Conservation (phyloP, 64 coral and sea anemone genomes). For the Porites australiensis region DNA sequence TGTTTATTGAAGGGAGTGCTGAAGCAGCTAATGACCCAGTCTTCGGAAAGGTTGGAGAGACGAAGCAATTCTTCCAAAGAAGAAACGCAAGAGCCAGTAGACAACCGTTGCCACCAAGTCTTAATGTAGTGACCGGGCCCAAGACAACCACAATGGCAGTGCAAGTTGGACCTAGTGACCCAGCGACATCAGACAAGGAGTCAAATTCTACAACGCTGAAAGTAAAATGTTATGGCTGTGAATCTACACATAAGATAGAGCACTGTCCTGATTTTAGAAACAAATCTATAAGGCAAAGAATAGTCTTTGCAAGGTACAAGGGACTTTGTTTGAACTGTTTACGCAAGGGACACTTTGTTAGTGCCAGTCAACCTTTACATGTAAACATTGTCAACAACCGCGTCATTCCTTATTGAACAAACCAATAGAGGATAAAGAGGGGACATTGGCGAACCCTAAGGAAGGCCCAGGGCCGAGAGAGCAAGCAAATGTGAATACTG, state of each 20-base stretch:
- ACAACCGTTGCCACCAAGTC: background rate
- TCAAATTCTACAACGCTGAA: slow-evolving; percentile 3
- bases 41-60: slow-evolving; percentile 57
- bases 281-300: slow-evolving; percentile 65
- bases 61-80: background rate
- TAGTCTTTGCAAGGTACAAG: slow-evolving; percentile 29
- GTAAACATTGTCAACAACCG: slow-evolving; percentile 9
- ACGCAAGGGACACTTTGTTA: slow-evolving; percentile 42
- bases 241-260: slow-evolving; percentile 46
- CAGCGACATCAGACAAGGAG: background rate
- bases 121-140: background rate
- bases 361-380: slow-evolving; percentile 10
- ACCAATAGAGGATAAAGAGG: background rate
- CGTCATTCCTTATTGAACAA: slow-evolving; percentile 42
- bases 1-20: slow-evolving; percentile 34
- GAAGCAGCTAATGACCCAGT: slow-evolving; percentile 69
- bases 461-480: background rate
- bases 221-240: slow-evolving; percentile 38
- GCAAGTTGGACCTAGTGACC: slow-evolving; percentile 19
- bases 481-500: background rate
- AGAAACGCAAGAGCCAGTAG: background rate
- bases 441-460: background rate
- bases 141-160: slow-evolving; percentile 60
- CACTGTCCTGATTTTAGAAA: slow-evolving; percentile 40
- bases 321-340: slow-evolving; percentile 56